Evolutionary conservation across 1,140 invertebrate species (phyloP), one percentile per base, ranked within the genome.

Genomic region (Cylas formicarius): DNA sequence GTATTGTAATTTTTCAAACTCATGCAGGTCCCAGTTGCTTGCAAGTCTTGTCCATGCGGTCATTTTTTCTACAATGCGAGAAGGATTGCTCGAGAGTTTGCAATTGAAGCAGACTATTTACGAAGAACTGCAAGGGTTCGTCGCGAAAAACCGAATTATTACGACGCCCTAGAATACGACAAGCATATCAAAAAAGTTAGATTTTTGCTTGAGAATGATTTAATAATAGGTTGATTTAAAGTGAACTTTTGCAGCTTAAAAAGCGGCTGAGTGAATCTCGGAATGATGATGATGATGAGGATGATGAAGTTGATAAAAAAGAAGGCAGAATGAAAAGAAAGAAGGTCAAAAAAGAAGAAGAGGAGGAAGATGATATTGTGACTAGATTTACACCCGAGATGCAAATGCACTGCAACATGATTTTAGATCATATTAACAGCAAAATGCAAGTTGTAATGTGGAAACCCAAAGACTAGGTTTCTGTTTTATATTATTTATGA

Each of bases 141-240:
- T 56, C 65, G 85, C 37, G 80, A 83, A 42, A 84, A 86, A 58
- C 83, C 83, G 21, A 82, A 87, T 72, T 89, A 84, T 67, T 89
- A 87, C 53, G 84, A 89, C 71, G 76, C 83, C 6, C 72, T 85
- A 52, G 82, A 86, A 69, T 78, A 81, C 72, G 78, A 81, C 47
- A 80, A 80, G 60, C 76, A 81, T 58, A 73, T 77, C 19, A 73
- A 76, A 60, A 80, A 74, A 60, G 69, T 72, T 50, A 8, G 29
- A 33, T n/a, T n/a, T n/a, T n/a, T 17, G 13, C 7, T 24, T 43
- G 19, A 13, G 18, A 14, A 10, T 16, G 24, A 8, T 40, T 13
- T 43, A 3, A 23, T 8, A 38, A 9, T 8, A 40, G 13, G 11
- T 32, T 33, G 14, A 6, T 34, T 10, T 18, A 16, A 36, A 18